phyloP scores from a whole-genome alignment of 2,888 invertebrate species.

The Luffia ferchaultella region DNA sequence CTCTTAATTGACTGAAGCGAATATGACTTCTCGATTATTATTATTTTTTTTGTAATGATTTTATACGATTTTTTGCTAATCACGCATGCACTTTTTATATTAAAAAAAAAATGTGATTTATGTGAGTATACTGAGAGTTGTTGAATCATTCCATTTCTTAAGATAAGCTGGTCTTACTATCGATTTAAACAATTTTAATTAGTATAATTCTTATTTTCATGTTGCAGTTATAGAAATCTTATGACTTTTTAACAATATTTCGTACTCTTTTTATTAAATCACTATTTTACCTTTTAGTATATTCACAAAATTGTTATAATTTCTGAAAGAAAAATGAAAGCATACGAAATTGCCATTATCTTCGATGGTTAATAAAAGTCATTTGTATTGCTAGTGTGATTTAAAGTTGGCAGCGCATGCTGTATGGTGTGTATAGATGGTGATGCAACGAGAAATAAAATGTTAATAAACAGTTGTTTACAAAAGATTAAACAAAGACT shows the following conservation, averaged over 20 bases:
- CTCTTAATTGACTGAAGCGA: slow-evolving; percentile 57
- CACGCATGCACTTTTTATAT: background rate
- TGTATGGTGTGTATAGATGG: slow-evolving; percentile 50
- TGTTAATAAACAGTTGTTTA: slow-evolving; percentile 69
- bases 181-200: too few relatives aligned
- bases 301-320: background rate
- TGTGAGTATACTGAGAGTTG: slow-evolving; percentile 61
- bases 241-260: too few relatives aligned
- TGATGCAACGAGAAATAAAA: slow-evolving; percentile 60
- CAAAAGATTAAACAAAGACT: slow-evolving; percentile 52
- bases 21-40: slow-evolving; percentile 44
- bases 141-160: slow-evolving; percentile 60
- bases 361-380: slow-evolving; percentile 49
- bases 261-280: too few relatives aligned
- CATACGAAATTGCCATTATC: slow-evolving; percentile 20
- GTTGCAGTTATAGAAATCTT: too few relatives aligned
- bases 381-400: slow-evolving; percentile 49
- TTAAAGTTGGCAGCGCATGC: slow-evolving; percentile 21
- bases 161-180: slow-evolving; percentile 32
- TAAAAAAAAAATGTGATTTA: slow-evolving; percentile 11
- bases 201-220: background rate
- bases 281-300: slow-evolving; percentile 22
- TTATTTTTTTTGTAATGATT: too few relatives aligned
- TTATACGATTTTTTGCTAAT: background rate
- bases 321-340: slow-evolving; percentile 32